Base-by-base conservation (phyloP, 2,888 invertebrate genomes). In the Plagodis pulveraria region DNA sequence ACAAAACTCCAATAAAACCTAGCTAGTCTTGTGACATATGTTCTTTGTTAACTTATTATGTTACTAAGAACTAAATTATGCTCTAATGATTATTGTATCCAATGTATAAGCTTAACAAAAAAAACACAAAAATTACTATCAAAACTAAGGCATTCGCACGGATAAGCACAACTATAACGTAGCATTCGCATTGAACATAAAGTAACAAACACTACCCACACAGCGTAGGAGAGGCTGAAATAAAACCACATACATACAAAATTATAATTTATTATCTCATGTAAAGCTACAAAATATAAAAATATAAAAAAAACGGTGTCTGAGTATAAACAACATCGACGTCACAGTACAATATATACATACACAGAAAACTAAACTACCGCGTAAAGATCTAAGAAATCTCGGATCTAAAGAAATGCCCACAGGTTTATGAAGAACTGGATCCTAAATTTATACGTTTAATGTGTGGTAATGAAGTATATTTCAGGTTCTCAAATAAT, bases 251-350 rank as follows among this genome's bases (percentile, higher is more conserved):
- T 42, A 56, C 40, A 58, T 89, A 84, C 70, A 86, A 88, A 89
- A 84, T 84, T 89, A 90, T 90, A 89, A 89, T 90, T 91, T 91
- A 90, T 87, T 90, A 81, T 76, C 75, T 83, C 74, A 80, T 78
- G 80, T 84, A 86, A 82, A 85, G 77, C 84, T 89, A 89, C 73
- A 78, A 74, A 81, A 84, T 82, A 85, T 83, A 86, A 85, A 86
- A 83, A 83, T 81, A 84, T 56, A 66, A 68, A 80, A n/a, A 22
- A 69, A 80, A 83, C 79, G 74, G 70, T 77, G 77, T 77, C 77
- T 86, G 88, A 89, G 88, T 89, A 89, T 87, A 84, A 81, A 79
- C 65, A 58, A 60, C 58, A 57, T 57, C 60, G 58, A 54, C 54
- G 43, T 47, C 52, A 58, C 59, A 65, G 53, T 62, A 54, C 67